Evolutionary conservation across 35 echinoderm and acorn worm genomes (phyloP).

Genomic region (Heliocidaris erythrogramma): DNA sequence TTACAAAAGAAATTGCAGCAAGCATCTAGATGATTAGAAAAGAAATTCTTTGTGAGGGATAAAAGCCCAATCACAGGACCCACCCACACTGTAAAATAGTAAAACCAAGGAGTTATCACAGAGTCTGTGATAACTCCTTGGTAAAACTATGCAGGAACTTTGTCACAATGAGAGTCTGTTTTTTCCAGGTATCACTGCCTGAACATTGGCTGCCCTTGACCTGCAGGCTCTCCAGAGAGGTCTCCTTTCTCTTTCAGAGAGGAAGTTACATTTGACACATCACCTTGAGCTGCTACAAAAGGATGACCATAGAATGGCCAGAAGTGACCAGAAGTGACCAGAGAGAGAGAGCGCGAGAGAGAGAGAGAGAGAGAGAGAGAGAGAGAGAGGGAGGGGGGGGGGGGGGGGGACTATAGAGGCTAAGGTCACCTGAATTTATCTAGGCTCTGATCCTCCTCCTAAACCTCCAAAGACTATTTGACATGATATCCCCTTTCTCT

Average conservation of each 20-base stretch:
- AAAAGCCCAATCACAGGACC: background rate
- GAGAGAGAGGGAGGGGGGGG: background rate
- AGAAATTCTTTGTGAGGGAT: too few relatives aligned
- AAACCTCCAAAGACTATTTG: background rate
- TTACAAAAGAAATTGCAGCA: too few relatives aligned
- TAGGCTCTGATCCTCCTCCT: too few relatives aligned
- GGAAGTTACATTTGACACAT: conserved; percentile 45
- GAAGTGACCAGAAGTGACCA: background rate
- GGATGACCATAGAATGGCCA: background rate
- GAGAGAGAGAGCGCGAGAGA: background rate
- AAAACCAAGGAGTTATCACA: too few relatives aligned
- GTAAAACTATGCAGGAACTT: too few relatives aligned
- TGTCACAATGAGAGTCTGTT: background rate
- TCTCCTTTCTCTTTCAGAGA: conserved; percentile 15
- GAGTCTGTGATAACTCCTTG: too few relatives aligned
- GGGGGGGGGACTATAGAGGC: background rate
- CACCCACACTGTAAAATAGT: background rate
- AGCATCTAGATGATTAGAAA: too few relatives aligned
- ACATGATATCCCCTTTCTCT: background rate
- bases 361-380: background rate
- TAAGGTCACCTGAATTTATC: background rate
- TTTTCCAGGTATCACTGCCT: background rate
- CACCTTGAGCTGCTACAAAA: conserved; percentile 22
- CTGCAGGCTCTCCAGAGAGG: background rate
- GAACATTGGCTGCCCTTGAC: background rate